These are phyloP conservation scores for Stomorhina lunata DNA, from an alignment of 2,888 invertebrate species.

Conservation along the genomic window DNA sequence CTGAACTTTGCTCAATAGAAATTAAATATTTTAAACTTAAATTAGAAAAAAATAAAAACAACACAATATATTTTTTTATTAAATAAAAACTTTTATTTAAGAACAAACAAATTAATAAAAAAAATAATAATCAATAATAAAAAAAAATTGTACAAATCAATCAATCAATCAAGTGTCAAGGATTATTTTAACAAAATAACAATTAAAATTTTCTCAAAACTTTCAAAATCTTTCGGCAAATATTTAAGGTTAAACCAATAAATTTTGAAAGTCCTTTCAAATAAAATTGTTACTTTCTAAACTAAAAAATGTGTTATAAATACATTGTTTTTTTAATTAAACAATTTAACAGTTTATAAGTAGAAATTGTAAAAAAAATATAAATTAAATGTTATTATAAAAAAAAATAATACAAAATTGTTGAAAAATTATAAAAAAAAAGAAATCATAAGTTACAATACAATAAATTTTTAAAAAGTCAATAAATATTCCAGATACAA, in stretches of 20 bases:
- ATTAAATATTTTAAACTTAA: background rate
- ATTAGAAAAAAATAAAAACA: constrained; percentile 4
- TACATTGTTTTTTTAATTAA: constrained; percentile 18
- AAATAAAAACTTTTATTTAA: constrained; percentile 59
- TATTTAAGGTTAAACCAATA: background rate
- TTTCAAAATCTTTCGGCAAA: background rate
- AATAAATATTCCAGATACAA: too few relatives aligned
- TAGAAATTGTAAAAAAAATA: background rate
- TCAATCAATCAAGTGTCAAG: constrained; percentile 37
- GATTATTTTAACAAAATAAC: constrained; percentile 24
- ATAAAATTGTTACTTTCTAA: constrained; percentile 28
- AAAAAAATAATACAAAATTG: constrained; percentile 21
- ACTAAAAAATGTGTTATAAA: constrained; percentile 17
- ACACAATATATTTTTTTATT: constrained; percentile 32
- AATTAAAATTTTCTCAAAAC: background rate
- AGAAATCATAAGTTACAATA: background rate
- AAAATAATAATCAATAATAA: constrained; percentile 49
- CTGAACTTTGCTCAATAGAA: too few relatives aligned
- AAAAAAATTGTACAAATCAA: constrained; percentile 63
- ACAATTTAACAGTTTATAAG: constrained; percentile 30
- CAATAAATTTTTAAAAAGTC: background rate
- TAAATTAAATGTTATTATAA: background rate
- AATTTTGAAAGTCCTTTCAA: too few relatives aligned
- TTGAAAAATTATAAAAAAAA: background rate
- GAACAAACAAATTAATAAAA: constrained; percentile 55